phyloP scores from a whole-genome alignment of 53 echinoderm and acorn worm species.

The Hippasteria phrygiana region DNA sequence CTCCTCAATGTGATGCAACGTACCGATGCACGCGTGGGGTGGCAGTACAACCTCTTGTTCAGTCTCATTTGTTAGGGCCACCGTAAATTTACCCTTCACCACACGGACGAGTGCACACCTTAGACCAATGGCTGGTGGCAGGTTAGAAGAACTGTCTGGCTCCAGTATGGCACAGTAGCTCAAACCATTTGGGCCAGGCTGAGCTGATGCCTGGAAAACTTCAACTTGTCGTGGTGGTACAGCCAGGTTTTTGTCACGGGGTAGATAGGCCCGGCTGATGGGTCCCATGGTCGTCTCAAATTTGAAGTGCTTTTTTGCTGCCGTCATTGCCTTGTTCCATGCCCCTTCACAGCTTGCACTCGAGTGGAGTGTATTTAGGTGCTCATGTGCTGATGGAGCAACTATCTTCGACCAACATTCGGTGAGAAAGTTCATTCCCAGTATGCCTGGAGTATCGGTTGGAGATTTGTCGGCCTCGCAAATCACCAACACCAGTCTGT shows the following conservation, averaged over 20 bases:
- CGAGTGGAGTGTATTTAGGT: background rate
- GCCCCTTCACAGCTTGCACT: background rate
- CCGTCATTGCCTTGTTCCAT: slow-evolving; percentile 29
- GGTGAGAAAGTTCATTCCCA: slow-evolving; percentile 12
- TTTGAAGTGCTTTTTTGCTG: background rate
- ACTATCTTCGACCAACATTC: slow-evolving; percentile 8
- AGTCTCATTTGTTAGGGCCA: background rate
- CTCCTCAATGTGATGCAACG: background rate
- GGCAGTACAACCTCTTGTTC: background rate
- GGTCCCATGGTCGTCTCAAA: background rate
- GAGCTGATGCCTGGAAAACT: slow-evolving; percentile 22
- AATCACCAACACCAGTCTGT: slow-evolving; percentile 12
- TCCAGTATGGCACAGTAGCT: background rate
- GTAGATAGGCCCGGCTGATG: slow-evolving; percentile 28
- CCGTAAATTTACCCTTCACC: background rate
- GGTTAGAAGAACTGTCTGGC: background rate
- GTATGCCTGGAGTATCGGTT: background rate
- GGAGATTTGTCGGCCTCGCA: background rate
- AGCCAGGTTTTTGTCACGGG: background rate
- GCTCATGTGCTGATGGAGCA: background rate
- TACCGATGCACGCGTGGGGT: slow-evolving; percentile 20
- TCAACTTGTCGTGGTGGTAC: background rate
- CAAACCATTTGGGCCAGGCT: slow-evolving; percentile 3
- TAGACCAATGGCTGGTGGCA: background rate
- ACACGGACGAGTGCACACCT: background rate